Evolutionary conservation across 35 echinoderm and acorn worm genomes (phyloP).

Genomic region (Apostichopus californicus): DNA sequence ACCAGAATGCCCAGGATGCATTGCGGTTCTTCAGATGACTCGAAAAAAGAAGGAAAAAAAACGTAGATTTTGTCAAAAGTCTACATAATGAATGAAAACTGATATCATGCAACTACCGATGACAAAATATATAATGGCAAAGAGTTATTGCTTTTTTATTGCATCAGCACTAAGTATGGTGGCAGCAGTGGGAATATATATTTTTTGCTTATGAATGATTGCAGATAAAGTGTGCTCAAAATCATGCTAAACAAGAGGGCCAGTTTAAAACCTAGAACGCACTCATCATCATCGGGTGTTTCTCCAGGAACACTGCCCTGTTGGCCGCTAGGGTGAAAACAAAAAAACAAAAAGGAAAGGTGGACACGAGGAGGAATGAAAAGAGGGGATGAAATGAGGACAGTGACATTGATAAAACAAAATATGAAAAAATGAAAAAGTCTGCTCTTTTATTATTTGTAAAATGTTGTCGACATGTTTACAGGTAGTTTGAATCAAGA

Average conservation of each 20-base stretch:
- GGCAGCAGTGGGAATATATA: background rate
- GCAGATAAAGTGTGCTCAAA: constrained; percentile 21
- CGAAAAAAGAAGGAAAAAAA: no score
- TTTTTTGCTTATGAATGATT: background rate
- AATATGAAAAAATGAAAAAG: background rate
- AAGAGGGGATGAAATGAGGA: background rate
- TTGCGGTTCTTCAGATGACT: no score
- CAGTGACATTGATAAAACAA: constrained; percentile 8
- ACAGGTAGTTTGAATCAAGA: no score
- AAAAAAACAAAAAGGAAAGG: constrained; percentile 23
- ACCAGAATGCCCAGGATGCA: no score
- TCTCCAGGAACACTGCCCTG: constrained; percentile 28
- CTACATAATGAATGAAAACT: no score
- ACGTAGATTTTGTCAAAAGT: no score
- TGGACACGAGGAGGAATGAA: constrained; percentile 10
- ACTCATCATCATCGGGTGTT: constrained; percentile 31
- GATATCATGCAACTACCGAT: no score
- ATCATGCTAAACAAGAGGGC: constrained; percentile 43
- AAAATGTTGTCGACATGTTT: no score
- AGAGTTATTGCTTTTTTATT: background rate
- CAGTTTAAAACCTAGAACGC: constrained; percentile 36
- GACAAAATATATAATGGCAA: background rate
- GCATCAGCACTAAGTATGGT: background rate
- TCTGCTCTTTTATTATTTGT: no score
- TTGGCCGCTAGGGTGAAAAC: constrained; percentile 37